Conservation (phyloP, 2,113 vertebrate species). For the human region GRCh38 chr6:168552001-168552500, state of each 20-base stretch:
- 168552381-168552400: background rate
- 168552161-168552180: background rate
- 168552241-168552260: background rate
- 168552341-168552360: background rate
- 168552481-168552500: background rate
- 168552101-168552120: background rate
- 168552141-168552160: background rate
- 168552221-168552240: background rate
- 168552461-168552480: background rate
- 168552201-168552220: background rate
- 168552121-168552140: background rate
- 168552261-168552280: background rate
- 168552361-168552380: background rate
- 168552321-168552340: background rate
- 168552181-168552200: background rate
- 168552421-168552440: accelerated
- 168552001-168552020: slow-evolving; percentile 26
- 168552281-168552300: background rate
- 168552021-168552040: background rate
- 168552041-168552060: background rate
- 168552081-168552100: background rate
- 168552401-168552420: accelerated
- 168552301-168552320: background rate
- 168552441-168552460: background rate
- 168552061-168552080: background rate